Conservation (phyloP, 2,797 vertebrate genomes). For the Helicolenus hilgendorfi region DNA sequence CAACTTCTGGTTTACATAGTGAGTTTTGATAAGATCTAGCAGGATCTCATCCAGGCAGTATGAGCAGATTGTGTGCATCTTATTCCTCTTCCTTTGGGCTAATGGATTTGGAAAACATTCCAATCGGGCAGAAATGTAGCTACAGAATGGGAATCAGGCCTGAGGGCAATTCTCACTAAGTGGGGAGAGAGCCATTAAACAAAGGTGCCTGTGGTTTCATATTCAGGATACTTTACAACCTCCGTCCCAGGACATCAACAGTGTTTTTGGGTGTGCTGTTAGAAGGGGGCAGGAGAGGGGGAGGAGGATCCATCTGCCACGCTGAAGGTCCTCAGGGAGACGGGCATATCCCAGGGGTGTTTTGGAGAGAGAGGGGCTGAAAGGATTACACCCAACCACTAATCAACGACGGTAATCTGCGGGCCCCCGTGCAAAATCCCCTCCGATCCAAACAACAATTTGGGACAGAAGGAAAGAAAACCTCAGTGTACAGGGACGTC, state of each 20-base stretch:
- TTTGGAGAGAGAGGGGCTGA: constrained; percentile 89
- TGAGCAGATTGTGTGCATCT: constrained; percentile 78
- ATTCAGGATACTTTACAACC: constrained; percentile 89
- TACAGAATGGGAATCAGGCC: constrained; percentile 86
- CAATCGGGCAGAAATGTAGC: constrained; percentile 81
- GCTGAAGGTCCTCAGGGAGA: constrained; percentile 89
- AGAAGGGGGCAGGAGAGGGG: constrained; percentile 66
- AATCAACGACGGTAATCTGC: constrained; percentile 91
- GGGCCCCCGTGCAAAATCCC: constrained; percentile 87
- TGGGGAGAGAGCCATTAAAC: constrained; percentile 87
- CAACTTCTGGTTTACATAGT: constrained; percentile 36
- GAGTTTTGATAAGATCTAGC: constrained; percentile 69
- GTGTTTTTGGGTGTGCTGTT: constrained; percentile 87
- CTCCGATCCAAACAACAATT: constrained; percentile 82
- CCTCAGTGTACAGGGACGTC: constrained; percentile 43
- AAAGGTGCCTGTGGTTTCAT: constrained; percentile 88
- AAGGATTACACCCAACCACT: constrained; percentile 93
- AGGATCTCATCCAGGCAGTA: constrained; percentile 57
- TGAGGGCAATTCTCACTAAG: constrained; percentile 87
- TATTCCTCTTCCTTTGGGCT: constrained; percentile 80
- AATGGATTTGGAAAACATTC: constrained; percentile 87
- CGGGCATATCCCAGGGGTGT: constrained; percentile 90
- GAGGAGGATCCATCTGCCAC: constrained; percentile 91
- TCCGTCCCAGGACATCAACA: constrained; percentile 89
- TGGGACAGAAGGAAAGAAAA: constrained; percentile 70